Conservation (phyloP, 2,797 vertebrate species). For the Microchirus variegatus region DNA sequence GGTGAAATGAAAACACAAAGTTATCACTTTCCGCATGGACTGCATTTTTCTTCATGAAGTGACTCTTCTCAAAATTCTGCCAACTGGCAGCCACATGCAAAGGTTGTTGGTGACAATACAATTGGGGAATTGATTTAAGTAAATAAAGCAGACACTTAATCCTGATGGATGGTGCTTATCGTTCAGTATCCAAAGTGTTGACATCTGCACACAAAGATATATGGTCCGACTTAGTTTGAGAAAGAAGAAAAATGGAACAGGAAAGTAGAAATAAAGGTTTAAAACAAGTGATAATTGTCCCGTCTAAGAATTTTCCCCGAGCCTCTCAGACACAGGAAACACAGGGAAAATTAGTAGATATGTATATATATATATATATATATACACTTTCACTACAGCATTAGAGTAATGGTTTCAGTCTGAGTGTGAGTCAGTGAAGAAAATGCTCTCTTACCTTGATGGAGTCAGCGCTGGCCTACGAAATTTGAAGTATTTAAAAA, state of each 20-base stretch:
- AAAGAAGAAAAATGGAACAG: constrained; percentile 5
- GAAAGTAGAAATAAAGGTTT: not conserved
- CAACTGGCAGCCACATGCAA: constrained; percentile 1
- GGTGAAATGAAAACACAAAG: constrained; percentile 8
- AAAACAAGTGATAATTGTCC: no score
- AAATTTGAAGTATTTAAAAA: constrained; percentile 51
- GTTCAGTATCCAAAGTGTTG: constrained; percentile 1
- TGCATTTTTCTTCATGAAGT: constrained; percentile 10
- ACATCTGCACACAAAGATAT: constrained; percentile 11
- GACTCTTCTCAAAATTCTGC: constrained; percentile 12
- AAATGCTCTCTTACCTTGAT: constrained; percentile 24
- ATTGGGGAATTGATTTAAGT: constrained; percentile 7
- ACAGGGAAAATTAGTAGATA: no score
- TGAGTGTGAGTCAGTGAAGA: constrained; percentile 20
- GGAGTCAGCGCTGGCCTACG: constrained; percentile 16
- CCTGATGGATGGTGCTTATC: constrained; percentile 25
- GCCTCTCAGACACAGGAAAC: not conserved
- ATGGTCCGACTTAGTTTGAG: not conserved
- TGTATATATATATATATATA: no score
- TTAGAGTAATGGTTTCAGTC: constrained; percentile 22
- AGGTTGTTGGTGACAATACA: constrained; percentile 8
- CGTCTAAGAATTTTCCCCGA: not conserved
- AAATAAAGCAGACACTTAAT: constrained; percentile 2
- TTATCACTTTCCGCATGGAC: constrained; percentile 18
- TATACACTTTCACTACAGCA: constrained; percentile 1